phyloP scores from a whole-genome alignment of 2,113 vertebrate genomes.

The Oncorhynchus keta region DNA sequence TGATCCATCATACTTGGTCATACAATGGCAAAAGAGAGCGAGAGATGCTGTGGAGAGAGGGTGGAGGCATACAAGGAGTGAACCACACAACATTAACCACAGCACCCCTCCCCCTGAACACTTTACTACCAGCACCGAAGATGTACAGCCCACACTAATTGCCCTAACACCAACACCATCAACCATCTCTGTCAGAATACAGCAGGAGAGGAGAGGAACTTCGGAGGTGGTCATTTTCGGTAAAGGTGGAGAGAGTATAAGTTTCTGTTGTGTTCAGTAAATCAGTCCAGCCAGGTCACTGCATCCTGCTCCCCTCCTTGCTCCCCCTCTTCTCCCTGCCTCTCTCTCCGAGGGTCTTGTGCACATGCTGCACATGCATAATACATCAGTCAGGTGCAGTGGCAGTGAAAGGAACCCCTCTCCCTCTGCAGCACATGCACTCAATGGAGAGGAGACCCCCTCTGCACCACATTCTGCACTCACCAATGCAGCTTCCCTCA shows the following conservation, averaged over 20 bases:
- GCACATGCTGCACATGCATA: conserved; percentile 49
- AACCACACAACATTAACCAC: background rate
- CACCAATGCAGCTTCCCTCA: conserved; percentile 19
- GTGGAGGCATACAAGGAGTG: background rate
- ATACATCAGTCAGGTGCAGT: conserved; percentile 54
- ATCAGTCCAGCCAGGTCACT: background rate
- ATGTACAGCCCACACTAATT: conserved; percentile 43
- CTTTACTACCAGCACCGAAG: conserved; percentile 13
- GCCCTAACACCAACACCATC: conserved; percentile 15
- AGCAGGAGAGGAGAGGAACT: conserved; percentile 21
- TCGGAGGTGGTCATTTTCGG: no score
- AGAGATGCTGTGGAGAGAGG: background rate
- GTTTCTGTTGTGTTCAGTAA: conserved; percentile 2
- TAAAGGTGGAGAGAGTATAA: background rate
- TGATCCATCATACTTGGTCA: conserved; percentile 3
- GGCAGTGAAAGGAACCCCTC: conserved; percentile 25
- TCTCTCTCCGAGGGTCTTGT: conserved; percentile 6
- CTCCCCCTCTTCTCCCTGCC: conserved; percentile 3
- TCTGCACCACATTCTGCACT: background rate
- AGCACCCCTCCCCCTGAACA: background rate
- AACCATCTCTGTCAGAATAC: conserved; percentile 7
- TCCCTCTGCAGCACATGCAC: conserved; percentile 29
- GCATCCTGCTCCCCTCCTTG: background rate
- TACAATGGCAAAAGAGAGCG: background rate
- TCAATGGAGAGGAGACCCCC: conserved; percentile 2